Conservation (phyloP, 2,113 vertebrate genomes). For the Pelecanoides urinatrix region DNA sequence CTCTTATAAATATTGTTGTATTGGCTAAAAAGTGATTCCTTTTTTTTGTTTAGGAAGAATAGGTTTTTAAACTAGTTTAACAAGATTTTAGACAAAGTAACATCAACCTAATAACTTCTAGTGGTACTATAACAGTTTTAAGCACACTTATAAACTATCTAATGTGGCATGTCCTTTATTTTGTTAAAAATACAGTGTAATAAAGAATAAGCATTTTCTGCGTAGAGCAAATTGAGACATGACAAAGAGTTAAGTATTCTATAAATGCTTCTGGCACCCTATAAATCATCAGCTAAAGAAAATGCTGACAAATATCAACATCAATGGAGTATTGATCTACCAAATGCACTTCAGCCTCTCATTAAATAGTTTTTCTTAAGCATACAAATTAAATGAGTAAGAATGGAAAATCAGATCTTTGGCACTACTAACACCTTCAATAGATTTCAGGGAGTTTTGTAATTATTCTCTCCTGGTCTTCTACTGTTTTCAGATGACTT, state of each 20-base stretch:
- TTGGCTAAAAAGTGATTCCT: neutral
- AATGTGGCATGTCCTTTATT: neutral
- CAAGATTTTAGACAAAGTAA: neutral
- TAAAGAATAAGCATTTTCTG: conserved; percentile 34
- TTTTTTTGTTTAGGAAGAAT: neutral
- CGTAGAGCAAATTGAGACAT: conserved; percentile 41
- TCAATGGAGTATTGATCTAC: conserved; percentile 60
- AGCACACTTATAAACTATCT: neutral
- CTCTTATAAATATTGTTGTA: neutral
- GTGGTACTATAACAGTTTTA: neutral
- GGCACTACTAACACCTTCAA: neutral
- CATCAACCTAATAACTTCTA: neutral
- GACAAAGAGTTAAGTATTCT: conserved; percentile 60
- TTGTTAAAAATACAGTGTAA: neutral
- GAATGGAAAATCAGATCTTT: neutral
- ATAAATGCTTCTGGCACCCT: conserved; percentile 45
- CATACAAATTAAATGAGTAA: conserved; percentile 40
- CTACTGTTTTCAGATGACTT: neutral
- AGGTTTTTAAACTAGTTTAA: neutral
- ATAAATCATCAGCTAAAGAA: conserved; percentile 66
- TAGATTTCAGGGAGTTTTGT: neutral
- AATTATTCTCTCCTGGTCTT: neutral
- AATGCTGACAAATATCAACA: conserved; percentile 65
- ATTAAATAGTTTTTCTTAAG: conserved; percentile 57
- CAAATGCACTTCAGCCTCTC: conserved; percentile 33